Base-by-base conservation (phyloP, 1,140 invertebrate species). In the Vanessa atalanta region DNA sequence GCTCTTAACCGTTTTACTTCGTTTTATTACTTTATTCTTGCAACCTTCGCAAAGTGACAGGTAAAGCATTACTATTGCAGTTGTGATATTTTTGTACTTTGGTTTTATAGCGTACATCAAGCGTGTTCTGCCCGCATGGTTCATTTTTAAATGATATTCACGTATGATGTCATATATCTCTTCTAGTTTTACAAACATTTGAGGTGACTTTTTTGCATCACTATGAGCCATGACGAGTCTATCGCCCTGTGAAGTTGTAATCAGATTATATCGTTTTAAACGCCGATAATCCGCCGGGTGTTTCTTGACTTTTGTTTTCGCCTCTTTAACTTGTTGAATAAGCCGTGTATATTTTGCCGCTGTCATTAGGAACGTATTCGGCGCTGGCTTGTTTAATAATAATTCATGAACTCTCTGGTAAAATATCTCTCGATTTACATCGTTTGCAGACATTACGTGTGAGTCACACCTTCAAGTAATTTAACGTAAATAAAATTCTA, bases 91-190 rank as follows among this genome's bases (percentile, higher is more conserved):
- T 76, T 75, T 83, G 43, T 88, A 86, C 23, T 74, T 79, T 3
- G 60, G 72, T 65, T 88, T 88, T 55, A 88, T 68, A 15, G 76
- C 79, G 8, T 53, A 16, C 83, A 84, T 85, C 72, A 86, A 69
- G 26, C 79, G 69, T 23, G 75, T 79, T 70, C 83, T 75, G 9
- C 83, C 84, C 8, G 75, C 83, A 43, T 88, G 82, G 64, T 81
- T 84, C 67, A 83, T 72, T 67, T 79, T 82, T 11, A 86, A 15
- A 67, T 86, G 84, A 51, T 78, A 82, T 3, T 83, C 74, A 0
- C 75, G 68, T 72, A 86, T 79, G 72, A 86, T 82, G 20, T 85
- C 84, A 57, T 88, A 88, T 23, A 81, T 84, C 65, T 88, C 83
- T 23, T 85, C 77, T 31, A 79, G 64, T 23, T 70, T 70, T 12